Percentiles rank a stretch among this genome's conserved stretches.
Evolutionary conservation across 2,888 invertebrate genomes (phyloP).

Genomic region (Aromia moschata): DNA sequence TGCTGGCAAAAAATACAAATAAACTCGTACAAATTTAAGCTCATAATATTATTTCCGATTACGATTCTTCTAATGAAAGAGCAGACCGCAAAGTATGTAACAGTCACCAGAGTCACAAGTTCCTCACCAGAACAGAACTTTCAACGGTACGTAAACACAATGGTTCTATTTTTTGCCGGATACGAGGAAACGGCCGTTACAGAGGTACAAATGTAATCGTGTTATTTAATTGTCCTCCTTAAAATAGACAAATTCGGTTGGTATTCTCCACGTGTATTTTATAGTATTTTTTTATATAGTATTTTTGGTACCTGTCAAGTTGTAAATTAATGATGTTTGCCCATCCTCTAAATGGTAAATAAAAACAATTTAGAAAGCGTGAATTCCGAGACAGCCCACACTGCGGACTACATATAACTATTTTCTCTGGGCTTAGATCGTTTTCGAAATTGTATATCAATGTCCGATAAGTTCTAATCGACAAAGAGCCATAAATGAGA

Average conservation of each 20-base stretch:
- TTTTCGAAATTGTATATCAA: too few species aligned
- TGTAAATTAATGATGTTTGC: constrained; percentile 2
- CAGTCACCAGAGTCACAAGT: too few species aligned
- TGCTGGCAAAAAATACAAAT: too few species aligned
- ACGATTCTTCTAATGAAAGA: too few species aligned
- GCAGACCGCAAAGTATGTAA: too few species aligned
- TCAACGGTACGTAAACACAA: too few species aligned
- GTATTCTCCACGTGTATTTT: neutral
- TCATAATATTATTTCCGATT: too few species aligned
- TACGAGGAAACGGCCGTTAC: neutral
- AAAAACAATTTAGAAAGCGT: constrained; percentile 2
- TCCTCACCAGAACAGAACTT: too few species aligned
- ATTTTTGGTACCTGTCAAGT: neutral
- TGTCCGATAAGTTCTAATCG: too few species aligned
- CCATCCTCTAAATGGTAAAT: constrained; percentile 1
- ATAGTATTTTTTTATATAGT: too few species aligned
- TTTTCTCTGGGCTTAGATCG: neutral
- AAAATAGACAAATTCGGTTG: neutral
- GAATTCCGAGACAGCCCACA: neutral
- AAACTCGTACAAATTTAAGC: too few species aligned
- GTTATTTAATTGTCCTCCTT: neutral
- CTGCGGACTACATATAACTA: neutral
- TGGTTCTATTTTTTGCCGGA: neutral
- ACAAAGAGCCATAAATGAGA: too few species aligned
- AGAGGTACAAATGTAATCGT: neutral